Conservation (phyloP, 1,140 invertebrate species). For the Zelostemma sp. region DNA sequence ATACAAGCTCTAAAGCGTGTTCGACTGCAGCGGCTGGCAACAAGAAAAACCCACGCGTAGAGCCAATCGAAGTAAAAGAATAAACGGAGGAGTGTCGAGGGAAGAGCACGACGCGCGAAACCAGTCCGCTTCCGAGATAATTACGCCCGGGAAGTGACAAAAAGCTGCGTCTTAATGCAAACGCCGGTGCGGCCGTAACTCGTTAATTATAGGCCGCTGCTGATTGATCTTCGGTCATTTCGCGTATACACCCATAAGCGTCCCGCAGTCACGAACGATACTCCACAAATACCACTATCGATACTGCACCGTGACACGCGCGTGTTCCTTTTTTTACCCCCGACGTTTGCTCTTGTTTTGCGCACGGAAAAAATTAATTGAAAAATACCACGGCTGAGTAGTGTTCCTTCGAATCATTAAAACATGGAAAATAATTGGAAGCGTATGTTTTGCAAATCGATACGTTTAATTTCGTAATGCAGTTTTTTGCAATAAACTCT, state of each 20-base stretch:
- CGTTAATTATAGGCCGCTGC: slow-evolving; percentile 69
- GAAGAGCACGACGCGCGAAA: slow-evolving; percentile 34
- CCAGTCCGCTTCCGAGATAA: slow-evolving; percentile 56
- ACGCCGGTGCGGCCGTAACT: slow-evolving; percentile 62
- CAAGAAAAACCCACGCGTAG: slow-evolving; percentile 62
- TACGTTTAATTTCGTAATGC: slow-evolving; percentile 11
- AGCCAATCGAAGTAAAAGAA: slow-evolving; percentile 61
- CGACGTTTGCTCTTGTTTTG: slow-evolving; percentile 25
- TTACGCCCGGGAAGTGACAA: slow-evolving; percentile 65
- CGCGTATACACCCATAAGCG: slow-evolving; percentile 8
- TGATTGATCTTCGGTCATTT: slow-evolving; percentile 66
- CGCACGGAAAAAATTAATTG: slow-evolving; percentile 61
- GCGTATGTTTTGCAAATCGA: too few relatives aligned
- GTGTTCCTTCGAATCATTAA: slow-evolving; percentile 27
- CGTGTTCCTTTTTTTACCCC: slow-evolving; percentile 29
- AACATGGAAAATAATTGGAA: slow-evolving; percentile 26
- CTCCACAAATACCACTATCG: slow-evolving; percentile 58
- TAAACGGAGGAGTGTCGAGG: slow-evolving; percentile 33
- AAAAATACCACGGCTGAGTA: slow-evolving; percentile 56
- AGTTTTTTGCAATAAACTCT: too few relatives aligned
- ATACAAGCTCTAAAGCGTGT: slow-evolving; percentile 40
- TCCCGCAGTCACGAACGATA: slow-evolving; percentile 33
- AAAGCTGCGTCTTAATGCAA: slow-evolving; percentile 68
- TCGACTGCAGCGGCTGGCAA: slow-evolving; percentile 34
- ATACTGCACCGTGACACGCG: slow-evolving; percentile 60